Evolutionary conservation across 2,113 vertebrate genomes (phyloP).

Genomic region (Pleuronectes platessa): DNA sequence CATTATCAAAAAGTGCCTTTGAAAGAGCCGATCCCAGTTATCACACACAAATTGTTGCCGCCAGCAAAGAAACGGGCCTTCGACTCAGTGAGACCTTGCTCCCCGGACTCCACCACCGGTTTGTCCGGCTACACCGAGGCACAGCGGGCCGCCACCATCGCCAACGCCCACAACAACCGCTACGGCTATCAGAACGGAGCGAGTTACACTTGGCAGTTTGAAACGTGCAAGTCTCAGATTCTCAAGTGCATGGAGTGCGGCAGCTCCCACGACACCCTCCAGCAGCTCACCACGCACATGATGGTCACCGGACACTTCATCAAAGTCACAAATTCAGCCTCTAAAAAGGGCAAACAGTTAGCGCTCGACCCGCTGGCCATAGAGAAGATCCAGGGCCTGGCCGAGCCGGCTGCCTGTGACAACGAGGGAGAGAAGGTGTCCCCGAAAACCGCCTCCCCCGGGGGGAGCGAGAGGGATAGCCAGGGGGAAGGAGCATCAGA

Average conservation of each 20-base stretch:
- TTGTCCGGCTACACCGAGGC: slow-evolving; percentile 86
- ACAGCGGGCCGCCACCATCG: slow-evolving; percentile 82
- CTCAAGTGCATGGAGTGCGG: slow-evolving; percentile 99
- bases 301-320: slow-evolving; percentile 99
- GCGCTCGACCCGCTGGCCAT: slow-evolving; percentile 93
- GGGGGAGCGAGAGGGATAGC: slow-evolving; percentile 77
- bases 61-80: slow-evolving; percentile 95
- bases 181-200: slow-evolving; percentile 98
- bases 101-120: slow-evolving; percentile 94
- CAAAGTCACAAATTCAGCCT: slow-evolving; percentile 97
- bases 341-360: slow-evolving; percentile 98
- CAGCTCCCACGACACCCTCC: slow-evolving; percentile 95
- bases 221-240: slow-evolving; percentile 99
- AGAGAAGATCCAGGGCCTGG: slow-evolving; percentile 94
- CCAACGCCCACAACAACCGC: slow-evolving; percentile 89
- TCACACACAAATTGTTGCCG: slow-evolving; percentile 93
- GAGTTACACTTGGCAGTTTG: slow-evolving; percentile 99
- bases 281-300: slow-evolving; percentile 98
- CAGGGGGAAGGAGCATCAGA: slow-evolving; percentile 88
- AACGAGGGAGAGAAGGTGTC: slow-evolving; percentile 83
- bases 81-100: slow-evolving; percentile 92
- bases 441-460: slow-evolving; percentile 80
- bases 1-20: slow-evolving; percentile 99
- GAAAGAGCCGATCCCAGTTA: slow-evolving; percentile 96
- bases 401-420: slow-evolving; percentile 85